phyloP scores from a whole-genome alignment of 1,140 invertebrate species.

The Lasaia peninsularis region DNA sequence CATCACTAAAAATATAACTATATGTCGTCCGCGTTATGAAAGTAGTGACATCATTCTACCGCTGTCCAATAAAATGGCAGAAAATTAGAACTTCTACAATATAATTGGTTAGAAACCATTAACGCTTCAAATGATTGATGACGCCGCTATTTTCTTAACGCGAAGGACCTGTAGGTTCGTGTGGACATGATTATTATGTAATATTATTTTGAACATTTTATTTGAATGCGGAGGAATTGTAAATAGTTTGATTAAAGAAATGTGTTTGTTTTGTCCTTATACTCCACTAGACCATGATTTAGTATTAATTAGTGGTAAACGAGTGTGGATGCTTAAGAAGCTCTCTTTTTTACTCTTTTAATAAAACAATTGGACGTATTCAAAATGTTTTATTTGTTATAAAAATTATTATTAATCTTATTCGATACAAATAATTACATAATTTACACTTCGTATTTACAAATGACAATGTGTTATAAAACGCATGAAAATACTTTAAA shows the following conservation, averaged over 20 bases:
- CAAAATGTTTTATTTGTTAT: slow-evolving; percentile 13
- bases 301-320: slow-evolving; percentile 18
- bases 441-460: slow-evolving; percentile 16
- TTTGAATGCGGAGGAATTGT: background rate
- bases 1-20: too few species aligned
- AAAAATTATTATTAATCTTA: slow-evolving; percentile 10
- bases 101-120: too few species aligned
- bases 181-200: background rate
- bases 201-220: background rate
- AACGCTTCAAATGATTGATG: too few species aligned
- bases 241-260: slow-evolving; percentile 7
- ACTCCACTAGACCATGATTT: background rate
- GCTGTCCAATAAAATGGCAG: too few species aligned
- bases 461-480: slow-evolving; percentile 8
- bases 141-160: too few species aligned
- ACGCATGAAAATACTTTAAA: background rate
- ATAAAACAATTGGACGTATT: slow-evolving; percentile 21
- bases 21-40: too few species aligned
- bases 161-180: too few species aligned
- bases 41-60: too few species aligned
- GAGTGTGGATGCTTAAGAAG: slow-evolving; percentile 29
- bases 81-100: too few species aligned
- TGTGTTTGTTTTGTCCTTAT: slow-evolving; percentile 13
- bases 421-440: slow-evolving; percentile 4
- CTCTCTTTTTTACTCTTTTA: slow-evolving; percentile 32